These are phyloP conservation scores for Cephus spinipes DNA, from an alignment of 2,888 invertebrate genomes.

Conservation along the genomic window DNA sequence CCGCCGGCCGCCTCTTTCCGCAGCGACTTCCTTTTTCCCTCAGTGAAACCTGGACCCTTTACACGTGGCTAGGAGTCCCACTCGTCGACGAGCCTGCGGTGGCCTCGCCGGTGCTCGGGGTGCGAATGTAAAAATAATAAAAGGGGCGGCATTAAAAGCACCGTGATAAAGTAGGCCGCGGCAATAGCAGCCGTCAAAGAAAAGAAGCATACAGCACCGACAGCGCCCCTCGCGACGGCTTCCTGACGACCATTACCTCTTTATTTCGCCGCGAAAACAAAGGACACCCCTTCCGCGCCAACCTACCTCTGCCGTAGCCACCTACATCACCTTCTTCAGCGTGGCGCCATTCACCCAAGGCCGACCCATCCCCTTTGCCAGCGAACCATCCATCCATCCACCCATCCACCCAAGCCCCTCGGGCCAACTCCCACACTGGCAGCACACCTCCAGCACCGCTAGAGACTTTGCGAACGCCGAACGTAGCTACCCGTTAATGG, in stretches of 20 bases:
- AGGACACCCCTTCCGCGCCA: slow-evolving; percentile 30
- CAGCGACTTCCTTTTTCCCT: no score
- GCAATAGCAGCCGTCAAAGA: slow-evolving; percentile 31
- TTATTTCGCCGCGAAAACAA: slow-evolving; percentile 43
- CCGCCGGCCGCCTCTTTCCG: no score
- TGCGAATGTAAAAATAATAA: slow-evolving; percentile 34
- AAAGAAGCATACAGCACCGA: slow-evolving; percentile 28
- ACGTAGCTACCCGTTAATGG: no score
- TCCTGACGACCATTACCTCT: slow-evolving; percentile 41
- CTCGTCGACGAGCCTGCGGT: neutral
- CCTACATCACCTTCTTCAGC: neutral
- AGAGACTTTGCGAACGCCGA: no score
- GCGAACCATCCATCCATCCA: neutral
- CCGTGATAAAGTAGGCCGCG: slow-evolving; percentile 34
- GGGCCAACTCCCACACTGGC: no score
- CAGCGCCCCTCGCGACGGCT: slow-evolving; percentile 26
- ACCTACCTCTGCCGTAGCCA: neutral
- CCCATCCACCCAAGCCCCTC: neutral
- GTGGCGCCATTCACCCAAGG: neutral
- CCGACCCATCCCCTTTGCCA: neutral
- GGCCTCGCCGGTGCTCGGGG: slow-evolving; percentile 18
- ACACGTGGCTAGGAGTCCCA: no score
- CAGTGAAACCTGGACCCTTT: no score
- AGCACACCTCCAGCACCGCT: no score
- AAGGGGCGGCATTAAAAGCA: slow-evolving; percentile 33